A percentile compares a stretch with the other conserved stretches of the same genome.
Evolutionary conservation across 1,140 invertebrate species (phyloP).

Genomic region (Drosophila micromelanica): DNA sequence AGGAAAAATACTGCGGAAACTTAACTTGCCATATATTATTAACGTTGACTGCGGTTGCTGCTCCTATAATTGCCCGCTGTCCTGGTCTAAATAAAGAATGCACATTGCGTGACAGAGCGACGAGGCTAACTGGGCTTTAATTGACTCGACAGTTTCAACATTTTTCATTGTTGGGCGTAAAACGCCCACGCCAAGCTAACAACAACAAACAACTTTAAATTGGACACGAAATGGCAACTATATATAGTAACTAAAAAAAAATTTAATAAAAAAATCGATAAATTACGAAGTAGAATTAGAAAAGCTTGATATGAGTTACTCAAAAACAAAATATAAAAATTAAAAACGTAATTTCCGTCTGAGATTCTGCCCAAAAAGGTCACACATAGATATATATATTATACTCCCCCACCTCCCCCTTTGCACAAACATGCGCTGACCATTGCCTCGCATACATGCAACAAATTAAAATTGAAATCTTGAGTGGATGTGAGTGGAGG

Average conservation of each 20-base stretch:
- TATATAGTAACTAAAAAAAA: not conserved
- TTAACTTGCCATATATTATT: conserved; percentile 23
- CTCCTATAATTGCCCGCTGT: conserved; percentile 13
- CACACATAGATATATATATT: not conserved
- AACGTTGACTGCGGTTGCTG: conserved; percentile 4
- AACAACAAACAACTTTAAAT: conserved; percentile 6
- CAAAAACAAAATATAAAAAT: not conserved
- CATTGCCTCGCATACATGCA: conserved; percentile 39
- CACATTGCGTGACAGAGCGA: conserved; percentile 43
- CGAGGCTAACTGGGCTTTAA: conserved; percentile 37
- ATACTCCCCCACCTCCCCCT: not conserved
- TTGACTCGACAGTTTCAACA: conserved; percentile 30
- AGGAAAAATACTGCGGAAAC: not conserved
- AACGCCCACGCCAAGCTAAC: conserved; percentile 16
- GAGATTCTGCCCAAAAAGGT: conserved; percentile 18
- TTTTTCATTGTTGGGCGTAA: conserved; percentile 20
- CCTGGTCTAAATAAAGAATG: conserved; percentile 40
- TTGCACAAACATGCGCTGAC: conserved; percentile 25
- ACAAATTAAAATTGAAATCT: conserved; percentile 58
- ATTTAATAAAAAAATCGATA: conserved; percentile 33
- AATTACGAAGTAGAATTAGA: conserved; percentile 24
- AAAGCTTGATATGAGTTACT: conserved; percentile 9
- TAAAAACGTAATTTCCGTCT: conserved; percentile 21
- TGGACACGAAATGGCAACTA: conserved; percentile 23
- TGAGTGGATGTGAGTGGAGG: conserved; percentile 13